Evolutionary conservation across 2,113 vertebrate genomes (phyloP), one percentile per base, ranked within the genome.

Genomic region (Pristiophorus japonicus): DNA sequence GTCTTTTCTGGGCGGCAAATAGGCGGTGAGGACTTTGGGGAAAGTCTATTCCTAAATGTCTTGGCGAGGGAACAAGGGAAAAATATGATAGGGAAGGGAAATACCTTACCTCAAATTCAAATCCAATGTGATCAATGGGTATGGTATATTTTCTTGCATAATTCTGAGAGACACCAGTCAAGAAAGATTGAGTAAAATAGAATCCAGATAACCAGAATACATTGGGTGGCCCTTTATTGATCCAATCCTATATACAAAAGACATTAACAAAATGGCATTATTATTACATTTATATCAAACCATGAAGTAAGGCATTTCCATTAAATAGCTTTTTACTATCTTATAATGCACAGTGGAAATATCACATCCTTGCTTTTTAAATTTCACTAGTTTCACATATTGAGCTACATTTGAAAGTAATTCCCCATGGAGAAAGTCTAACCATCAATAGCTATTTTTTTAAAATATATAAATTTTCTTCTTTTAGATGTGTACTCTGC

Each of bases 141-240:
- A 99, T 98, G 65, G 97, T 98, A 95, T 99, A 98, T 97, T 98
- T 99, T 96, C 99, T 98, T 96, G 99, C 98, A 96, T 97, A 99
- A 96, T 99, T 99, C 96, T 99, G 98, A 96, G 98, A 98, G 96
- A 99, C 98, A 11, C 99, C 98, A 0, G 98, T 99, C 96, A 99
- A 96, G 97, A 99, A 99, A 0, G 99, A 99, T 96, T 99, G 99
- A 18, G 98, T 98, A 96, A 99, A 99, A 97, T 98, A 99, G 97
- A 99, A 99, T 84, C 98, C 98, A 0, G 98, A 99, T n/a, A 99
- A 96, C 98, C 99, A 99, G 96, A 99, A 99, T 95, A 99, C 98
- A 24, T 96, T 96, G 7, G 99, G 98, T 0, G 98, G 96, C 0
- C 98, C 98, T 0, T 97, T 96, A 96, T 97, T 96, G 87, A 99